Base-by-base conservation (phyloP, 2,797 vertebrate genomes). In the Neosilurus hyrtlii region DNA sequence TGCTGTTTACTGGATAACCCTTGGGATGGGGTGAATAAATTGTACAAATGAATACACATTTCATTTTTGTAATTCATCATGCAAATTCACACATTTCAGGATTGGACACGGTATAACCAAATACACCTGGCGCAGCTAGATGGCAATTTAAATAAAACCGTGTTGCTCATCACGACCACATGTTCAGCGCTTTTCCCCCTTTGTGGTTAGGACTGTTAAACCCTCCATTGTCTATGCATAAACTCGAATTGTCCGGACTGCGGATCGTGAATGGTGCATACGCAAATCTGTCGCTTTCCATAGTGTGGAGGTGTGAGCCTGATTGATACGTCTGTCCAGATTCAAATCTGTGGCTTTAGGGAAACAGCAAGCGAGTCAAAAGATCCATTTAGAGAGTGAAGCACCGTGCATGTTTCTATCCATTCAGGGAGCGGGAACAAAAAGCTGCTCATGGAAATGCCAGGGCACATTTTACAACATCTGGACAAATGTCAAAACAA, bases 201-300 rank as follows among this genome's bases (percentile, higher is more conserved):
- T 54, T 78, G 81, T 68, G 82, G 80, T 83, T 81, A 51, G 26
- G 63, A 11, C 73, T 66, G 81, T 85, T 67, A 82, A 51, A 85
- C 61, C 67, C 26, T 11, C 68, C 68, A 81, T 86, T 88, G 85
- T 88, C 66, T 81, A 6, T n/a, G 35, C 51, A 66, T 52, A 56
- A 73, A 76, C 35, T 61, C 37, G 24, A 72, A 77, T 79, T 75
- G 71, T 75, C 68, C 57, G 18, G 18, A 71, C 62, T 57, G 22
- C 15, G 79, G 62, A 14, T 18, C 30, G 30, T 20, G 56, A 83
- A 76, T 71, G 79, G 35, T 56, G 65, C 9, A 16, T 83, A 89
- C 89, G 90, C 88, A 90, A 90, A 90, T 90, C 61, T 4, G 16
- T 26, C 54, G 66, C 82, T 89, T 90, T 88, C 85, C 86, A 86